Base-by-base conservation (phyloP, 2,113 vertebrate genomes). In the Platysternon megacephalum region DNA sequence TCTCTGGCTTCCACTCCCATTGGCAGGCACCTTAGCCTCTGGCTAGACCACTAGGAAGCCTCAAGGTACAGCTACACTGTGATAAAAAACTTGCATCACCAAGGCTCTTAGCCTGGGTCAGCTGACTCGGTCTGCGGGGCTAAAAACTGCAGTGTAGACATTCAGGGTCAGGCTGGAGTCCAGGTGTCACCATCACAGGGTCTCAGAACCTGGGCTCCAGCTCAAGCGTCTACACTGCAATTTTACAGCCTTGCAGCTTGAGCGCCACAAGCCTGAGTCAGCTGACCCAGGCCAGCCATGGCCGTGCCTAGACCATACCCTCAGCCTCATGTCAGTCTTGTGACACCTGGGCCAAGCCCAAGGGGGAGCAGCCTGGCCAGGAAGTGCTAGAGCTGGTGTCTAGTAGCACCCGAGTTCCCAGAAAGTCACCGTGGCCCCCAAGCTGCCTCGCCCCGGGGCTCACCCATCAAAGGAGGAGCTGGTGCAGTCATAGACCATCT, bases 401-500 rank as follows among this genome's bases (percentile, higher is more conserved):
- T 28, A 26, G 7, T 21, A 26, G 55, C n/a, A 9, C 13, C 32
- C 6, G 8, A 32, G 82, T 19, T 17, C 39, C 28, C 56, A 32
- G 19, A 12, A 13, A 29, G 56, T 58, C 28, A 6, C 26, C 24
- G 24, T 11, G 55, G 55, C 55, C 58, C 58, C 6, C 13, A 3
- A 4, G 32, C 61, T 16, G 32, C 61, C 35, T 4, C 2, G 26
- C 9, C 39, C n/a, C 24, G n/a, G 6, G 19, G 53, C 98, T 98
- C 95, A 99, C 99, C 99, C 99, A 82, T 99, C 99, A 94, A 99
- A 99, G 4, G 99, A 99, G 42, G 99, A 99, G 95, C 99, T 99
- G 68, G 99, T 99, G 97, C 99, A 99, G 93, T 99, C 99, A 58
- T 99, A 99, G 11, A 99, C 99, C 99, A 99, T 99, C 96, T 99